phyloP scores from a whole-genome alignment of 2,113 vertebrate species.

The Fukomys damarensis region DNA sequence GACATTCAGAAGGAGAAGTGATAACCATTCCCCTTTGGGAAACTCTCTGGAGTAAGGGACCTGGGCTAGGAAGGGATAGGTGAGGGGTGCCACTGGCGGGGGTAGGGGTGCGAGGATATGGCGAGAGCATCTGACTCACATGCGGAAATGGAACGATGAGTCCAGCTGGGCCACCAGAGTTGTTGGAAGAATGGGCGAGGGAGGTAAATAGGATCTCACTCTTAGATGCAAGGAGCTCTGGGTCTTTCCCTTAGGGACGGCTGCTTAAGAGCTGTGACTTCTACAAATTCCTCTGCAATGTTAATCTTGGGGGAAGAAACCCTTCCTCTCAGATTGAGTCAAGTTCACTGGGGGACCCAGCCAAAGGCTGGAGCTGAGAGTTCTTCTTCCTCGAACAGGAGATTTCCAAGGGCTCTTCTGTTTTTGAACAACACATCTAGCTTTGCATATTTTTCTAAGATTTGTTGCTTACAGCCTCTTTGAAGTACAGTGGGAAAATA shows the following conservation, averaged over 20 bases:
- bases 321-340: constrained; percentile 13
- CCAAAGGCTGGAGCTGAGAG: constrained; percentile 29
- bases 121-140: not conserved
- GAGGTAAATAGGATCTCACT: not conserved
- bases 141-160: not conserved
- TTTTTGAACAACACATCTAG: constrained; percentile 50
- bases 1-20: not conserved
- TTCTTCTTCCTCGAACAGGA: constrained; percentile 7
- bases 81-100: not conserved
- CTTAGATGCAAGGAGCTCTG: not conserved
- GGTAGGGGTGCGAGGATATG: too few relatives aligned
- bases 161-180: too few relatives aligned
- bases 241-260: not conserved
- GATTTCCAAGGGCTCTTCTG: constrained; percentile 35
- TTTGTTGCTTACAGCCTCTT: constrained; percentile 56
- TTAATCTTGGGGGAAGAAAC: constrained; percentile 22
- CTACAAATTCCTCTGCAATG: constrained; percentile 32
- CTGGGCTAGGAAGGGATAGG: not conserved
- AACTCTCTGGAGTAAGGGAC: not conserved
- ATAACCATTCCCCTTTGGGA: not conserved
- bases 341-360: constrained; percentile 13
- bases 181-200: not conserved
- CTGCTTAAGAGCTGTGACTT: not conserved
- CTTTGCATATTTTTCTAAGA: constrained; percentile 57
- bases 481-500: constrained; percentile 42